These are phyloP conservation scores for Epinephelus awoara DNA, from an alignment of 2,797 vertebrate species.

Conservation along the genomic window DNA sequence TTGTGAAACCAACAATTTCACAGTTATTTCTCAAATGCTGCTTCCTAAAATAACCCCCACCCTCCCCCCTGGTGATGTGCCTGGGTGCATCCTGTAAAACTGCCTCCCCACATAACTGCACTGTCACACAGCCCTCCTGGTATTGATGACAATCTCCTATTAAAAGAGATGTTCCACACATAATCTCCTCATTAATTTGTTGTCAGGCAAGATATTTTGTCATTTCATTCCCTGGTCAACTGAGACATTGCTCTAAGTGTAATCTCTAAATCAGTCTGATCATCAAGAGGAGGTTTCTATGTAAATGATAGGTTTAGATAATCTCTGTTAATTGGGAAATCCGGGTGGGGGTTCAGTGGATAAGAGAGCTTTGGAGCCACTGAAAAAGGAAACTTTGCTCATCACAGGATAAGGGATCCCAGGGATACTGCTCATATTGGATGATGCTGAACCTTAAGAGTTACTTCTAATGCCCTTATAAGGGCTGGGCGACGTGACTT, in stretches of 20 bases:
- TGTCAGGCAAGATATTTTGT: slow-evolving; percentile 54
- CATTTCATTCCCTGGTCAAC: slow-evolving; percentile 47
- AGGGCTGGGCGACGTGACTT: too few species aligned
- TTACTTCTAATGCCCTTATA: too few species aligned
- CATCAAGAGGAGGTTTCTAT: slow-evolving; percentile 17
- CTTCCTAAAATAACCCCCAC: slow-evolving; percentile 58
- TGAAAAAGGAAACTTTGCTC: slow-evolving; percentile 36
- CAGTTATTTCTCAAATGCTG: slow-evolving; percentile 57
- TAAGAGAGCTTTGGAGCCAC: slow-evolving; percentile 34
- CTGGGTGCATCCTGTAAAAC: slow-evolving; percentile 53
- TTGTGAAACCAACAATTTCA: slow-evolving; percentile 55
- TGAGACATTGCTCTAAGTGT: slow-evolving; percentile 29
- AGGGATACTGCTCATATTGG: neutral
- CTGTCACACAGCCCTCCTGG: slow-evolving; percentile 35
- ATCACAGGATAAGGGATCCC: neutral
- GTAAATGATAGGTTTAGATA: slow-evolving; percentile 38
- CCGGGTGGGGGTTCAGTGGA: neutral
- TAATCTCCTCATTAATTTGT: slow-evolving; percentile 71
- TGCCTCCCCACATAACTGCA: slow-evolving; percentile 38
- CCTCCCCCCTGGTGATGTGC: slow-evolving; percentile 16
- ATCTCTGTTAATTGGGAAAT: slow-evolving; percentile 30
- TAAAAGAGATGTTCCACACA: slow-evolving; percentile 66
- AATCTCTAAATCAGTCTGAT: slow-evolving; percentile 42
- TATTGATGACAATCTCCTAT: slow-evolving; percentile 61
- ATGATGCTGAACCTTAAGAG: neutral